Conservation (phyloP, 1,140 invertebrate species). For the Thaumatotibia leucotreta region DNA sequence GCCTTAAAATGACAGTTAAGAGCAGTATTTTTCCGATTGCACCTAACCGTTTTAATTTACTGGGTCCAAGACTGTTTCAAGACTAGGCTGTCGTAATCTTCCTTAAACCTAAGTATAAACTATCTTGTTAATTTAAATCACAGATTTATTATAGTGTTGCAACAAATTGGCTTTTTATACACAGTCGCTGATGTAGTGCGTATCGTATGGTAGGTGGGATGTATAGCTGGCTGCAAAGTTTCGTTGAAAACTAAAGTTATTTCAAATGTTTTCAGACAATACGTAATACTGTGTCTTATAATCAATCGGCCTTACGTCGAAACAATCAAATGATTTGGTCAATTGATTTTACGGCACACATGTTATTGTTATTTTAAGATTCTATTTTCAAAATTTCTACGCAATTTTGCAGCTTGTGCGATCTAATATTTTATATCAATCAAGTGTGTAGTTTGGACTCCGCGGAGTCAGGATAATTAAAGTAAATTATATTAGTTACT, state of each 20-base stretch:
- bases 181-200: constrained; percentile 62
- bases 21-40: background rate
- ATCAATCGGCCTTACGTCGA: background rate
- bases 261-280: constrained; percentile 5
- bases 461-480: constrained; percentile 64
- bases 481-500: constrained; percentile 68
- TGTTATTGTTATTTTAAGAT: constrained; percentile 10
- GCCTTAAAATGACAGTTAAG: background rate
- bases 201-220: constrained; percentile 51
- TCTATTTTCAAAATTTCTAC: constrained; percentile 24
- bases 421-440: constrained; percentile 54
- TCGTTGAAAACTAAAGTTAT: background rate
- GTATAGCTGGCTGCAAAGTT: constrained; percentile 24
- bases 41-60: constrained; percentile 3
- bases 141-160: constrained; percentile 42
- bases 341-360: background rate
- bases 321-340: background rate
- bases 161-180: constrained; percentile 59
- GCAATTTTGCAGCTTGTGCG: constrained; percentile 44
- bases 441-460: constrained; percentile 59
- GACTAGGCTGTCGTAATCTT: constrained; percentile 14
- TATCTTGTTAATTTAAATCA: constrained; percentile 28
- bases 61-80: constrained; percentile 7
- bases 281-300: background rate
- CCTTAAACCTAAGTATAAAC: constrained; percentile 21